Conservation (phyloP, 2,797 vertebrate species). For the Alosa sapidissima region DNA sequence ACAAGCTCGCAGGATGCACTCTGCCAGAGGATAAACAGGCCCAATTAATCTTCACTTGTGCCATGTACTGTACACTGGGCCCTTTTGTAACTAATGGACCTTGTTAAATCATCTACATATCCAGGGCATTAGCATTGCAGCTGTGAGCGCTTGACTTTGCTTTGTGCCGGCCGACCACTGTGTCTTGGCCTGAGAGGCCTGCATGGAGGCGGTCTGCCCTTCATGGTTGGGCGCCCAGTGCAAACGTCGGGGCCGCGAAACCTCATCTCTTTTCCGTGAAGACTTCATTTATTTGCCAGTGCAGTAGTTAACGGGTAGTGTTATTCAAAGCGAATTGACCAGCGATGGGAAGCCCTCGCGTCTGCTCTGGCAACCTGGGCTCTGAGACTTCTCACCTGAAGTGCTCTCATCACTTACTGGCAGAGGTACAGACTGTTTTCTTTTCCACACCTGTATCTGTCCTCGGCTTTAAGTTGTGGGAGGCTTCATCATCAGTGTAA, state of each 20-base stretch:
- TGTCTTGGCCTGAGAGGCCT: background rate
- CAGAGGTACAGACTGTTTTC: background rate
- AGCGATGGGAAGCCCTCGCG: background rate
- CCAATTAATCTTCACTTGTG: conserved; percentile 37
- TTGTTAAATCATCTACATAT: conserved; percentile 52
- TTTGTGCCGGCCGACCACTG: background rate
- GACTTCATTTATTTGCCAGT: background rate
- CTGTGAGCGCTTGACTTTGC: conserved; percentile 48
- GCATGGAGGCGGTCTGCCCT: background rate
- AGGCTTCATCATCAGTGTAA: background rate
- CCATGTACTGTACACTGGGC: conserved; percentile 27
- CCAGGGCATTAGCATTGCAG: conserved; percentile 50
- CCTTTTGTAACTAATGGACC: conserved; percentile 45
- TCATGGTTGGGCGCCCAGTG: background rate
- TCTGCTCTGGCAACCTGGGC: background rate
- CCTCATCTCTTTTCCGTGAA: background rate
- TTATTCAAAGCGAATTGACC: background rate
- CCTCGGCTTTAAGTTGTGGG: background rate
- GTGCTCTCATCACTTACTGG: background rate
- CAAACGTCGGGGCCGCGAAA: background rate
- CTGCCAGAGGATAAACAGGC: conserved; percentile 36
- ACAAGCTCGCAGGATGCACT: conserved; percentile 44
- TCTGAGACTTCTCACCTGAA: background rate
- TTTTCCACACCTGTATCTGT: background rate
- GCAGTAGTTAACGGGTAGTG: background rate